Evolutionary conservation across 2,888 invertebrate species (phyloP).

Genomic region (Cheilosia variabilis): DNA sequence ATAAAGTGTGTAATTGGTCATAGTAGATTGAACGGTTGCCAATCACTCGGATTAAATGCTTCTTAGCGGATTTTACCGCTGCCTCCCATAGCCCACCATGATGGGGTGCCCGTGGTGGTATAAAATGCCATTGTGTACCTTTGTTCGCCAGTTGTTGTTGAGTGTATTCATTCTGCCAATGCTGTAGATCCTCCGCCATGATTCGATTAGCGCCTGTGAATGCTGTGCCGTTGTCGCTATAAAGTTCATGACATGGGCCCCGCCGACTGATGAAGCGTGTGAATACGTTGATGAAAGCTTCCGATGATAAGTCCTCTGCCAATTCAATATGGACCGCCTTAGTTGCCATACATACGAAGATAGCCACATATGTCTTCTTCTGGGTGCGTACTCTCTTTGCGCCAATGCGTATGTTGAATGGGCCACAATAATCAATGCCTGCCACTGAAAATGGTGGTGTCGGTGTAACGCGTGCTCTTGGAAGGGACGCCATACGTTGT

Average conservation of each 20-base stretch:
- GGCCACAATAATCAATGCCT: too few relatives aligned
- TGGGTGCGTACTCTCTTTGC: slow-evolving; percentile 3
- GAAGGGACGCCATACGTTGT: too few relatives aligned
- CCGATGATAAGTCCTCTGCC: slow-evolving; percentile 36
- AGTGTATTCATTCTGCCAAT: slow-evolving; percentile 18
- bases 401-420: slow-evolving; percentile 32
- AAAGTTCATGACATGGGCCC: slow-evolving; percentile 45
- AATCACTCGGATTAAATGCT: slow-evolving; percentile 4
- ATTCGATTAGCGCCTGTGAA: slow-evolving; percentile 46
- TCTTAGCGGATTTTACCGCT: too few relatives aligned
- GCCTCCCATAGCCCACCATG: not conserved
- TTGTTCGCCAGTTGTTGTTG: not conserved
- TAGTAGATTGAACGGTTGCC: slow-evolving; percentile 16
- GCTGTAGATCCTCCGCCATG: slow-evolving; percentile 4
- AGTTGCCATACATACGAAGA: slow-evolving; percentile 39
- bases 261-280: slow-evolving; percentile 38
- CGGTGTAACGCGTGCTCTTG: too few relatives aligned
- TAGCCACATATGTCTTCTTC: slow-evolving; percentile 32
- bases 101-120: slow-evolving; percentile 25
- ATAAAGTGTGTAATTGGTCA: slow-evolving; percentile 25
- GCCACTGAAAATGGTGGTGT: too few relatives aligned
- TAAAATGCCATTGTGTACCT: slow-evolving; percentile 35
- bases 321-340: slow-evolving; percentile 46
- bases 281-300: slow-evolving; percentile 46
- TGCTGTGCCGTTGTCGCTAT: slow-evolving; percentile 31